Base-by-base conservation (phyloP, 2,797 vertebrate genomes). In the Alauda arvensis region DNA sequence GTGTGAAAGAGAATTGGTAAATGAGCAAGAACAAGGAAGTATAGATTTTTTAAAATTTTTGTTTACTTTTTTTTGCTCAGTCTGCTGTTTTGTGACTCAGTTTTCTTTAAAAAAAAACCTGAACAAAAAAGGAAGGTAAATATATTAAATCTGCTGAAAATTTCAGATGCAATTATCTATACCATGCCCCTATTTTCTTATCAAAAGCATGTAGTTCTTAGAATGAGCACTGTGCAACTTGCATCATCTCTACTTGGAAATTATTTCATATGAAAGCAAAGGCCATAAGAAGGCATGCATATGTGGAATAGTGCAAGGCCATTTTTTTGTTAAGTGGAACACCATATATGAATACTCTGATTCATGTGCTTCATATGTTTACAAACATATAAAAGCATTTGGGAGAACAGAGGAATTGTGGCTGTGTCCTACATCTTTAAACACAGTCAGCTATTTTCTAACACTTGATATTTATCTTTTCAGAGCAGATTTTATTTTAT, bases 1-100 rank as follows among this genome's bases (percentile, higher is more conserved):
- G 17, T 10, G 15, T 83, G 46, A 67, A 78, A 28, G 17, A 78
- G 14, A 87, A 68, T 0, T 68, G 9, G 9, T 51, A 71, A 65
- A 83, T 31, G 61, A 70, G 8, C 9, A 85, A 81, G 14, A 26
- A 18, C 14, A 19, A 60, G 19, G 15, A 74, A 75, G 13, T 34
- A 28, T 2, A 21, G 26, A 25, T 29, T 55, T 55, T 49, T 1
- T 1, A 1, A 31, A 23, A 1, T 2, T 23, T 45, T 53, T 80
- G 2, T 18, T 48, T 37, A 24, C 9, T 18, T 51, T 34, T 42
- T 63, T 62, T 39, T 14, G 2, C 21, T 68, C 15, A 11, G 13
- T 8, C 8, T 83, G 26, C 5, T 72, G 6, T 51, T 78, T 61
- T 26, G 40, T 33, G 14, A 68, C 7, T 3, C 7, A 31, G 6